These are phyloP conservation scores for Artibeus lituratus DNA, from an alignment of 2,797 vertebrate species.

Conservation along the genomic window DNA sequence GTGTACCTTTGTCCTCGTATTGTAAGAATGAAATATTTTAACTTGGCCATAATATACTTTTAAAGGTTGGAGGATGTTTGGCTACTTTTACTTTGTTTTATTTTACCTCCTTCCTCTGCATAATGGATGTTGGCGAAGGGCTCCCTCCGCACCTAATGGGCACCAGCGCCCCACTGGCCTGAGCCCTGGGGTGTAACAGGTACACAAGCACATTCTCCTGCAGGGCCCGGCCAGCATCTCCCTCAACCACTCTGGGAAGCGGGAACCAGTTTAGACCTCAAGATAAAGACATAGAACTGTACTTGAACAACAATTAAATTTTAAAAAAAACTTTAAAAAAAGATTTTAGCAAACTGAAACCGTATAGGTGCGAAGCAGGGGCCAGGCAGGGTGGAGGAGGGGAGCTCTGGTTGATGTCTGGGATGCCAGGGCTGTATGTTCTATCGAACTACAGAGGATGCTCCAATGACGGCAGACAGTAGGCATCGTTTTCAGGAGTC, in stretches of 20 bases:
- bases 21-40: neutral
- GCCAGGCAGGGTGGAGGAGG: neutral
- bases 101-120: neutral
- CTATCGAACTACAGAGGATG: neutral
- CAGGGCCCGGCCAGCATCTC: neutral
- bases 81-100: neutral
- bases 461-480: neutral
- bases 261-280: neutral
- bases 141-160: neutral
- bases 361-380: fast-evolving
- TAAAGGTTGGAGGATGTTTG: neutral
- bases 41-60: neutral
- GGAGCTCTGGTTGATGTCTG: neutral
- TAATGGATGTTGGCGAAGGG: neutral
- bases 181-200: neutral
- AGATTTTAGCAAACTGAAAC: neutral
- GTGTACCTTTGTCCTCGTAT: neutral
- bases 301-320: no score
- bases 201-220: neutral
- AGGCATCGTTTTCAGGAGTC: neutral
- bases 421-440: neutral
- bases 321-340: no score
- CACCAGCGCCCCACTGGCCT: neutral
- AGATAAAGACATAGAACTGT: no score
- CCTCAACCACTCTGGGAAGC: neutral